Evolutionary conservation across 2,113 vertebrate species (phyloP), one percentile per base, ranked within the genome.

Genomic region (Albula glossodonta): DNA sequence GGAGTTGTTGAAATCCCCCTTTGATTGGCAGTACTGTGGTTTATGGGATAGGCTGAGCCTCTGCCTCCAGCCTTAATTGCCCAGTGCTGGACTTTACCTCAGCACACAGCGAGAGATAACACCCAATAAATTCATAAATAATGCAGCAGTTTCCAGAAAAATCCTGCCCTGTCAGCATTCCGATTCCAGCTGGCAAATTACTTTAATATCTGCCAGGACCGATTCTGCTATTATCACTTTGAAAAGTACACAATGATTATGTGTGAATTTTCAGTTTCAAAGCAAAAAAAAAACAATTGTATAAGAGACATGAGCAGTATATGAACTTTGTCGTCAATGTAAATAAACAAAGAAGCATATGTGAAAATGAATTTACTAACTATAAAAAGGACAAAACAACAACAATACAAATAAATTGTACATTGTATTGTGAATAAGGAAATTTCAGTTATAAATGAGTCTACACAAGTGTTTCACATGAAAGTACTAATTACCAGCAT

Each of bases 161-260:
- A 86, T 87, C 89, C 87, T 89, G 91, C 87, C 86, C 87, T 86
- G 89, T 92, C 91, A 92, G 91, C 91, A 90, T 81, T 90, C 87
- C 87, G 82, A 87, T 89, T 86, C 90, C 86, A 77, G 85, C 82
- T 81, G 89, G 63, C 87, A 91, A 91, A 78, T 84, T 51, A 87
- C 87, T 90, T 91, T 90, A 89, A 92, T 90, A 88, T 89, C 86
- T 83, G 80, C 83, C 53, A 86, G 79, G 85, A 88, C 13, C 41
- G 12, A 10, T 74, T 74, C 8, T 25, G 60, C 22, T 66, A 66
- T 66, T 66, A 66, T 66, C 60, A 7, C 15, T 66, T 22, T 22
- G 22, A 66, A 66, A 66, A 19, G 22, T 66, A 66, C 60, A 66
- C 60, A 66, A 19, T 66, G 60, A 66, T 66, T 66, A 66, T 66